A percentile compares a stretch with the other conserved stretches of the same genome.
These are phyloP conservation scores for Porites evermanni DNA, from an alignment of 92 coral and sea anemone genomes.

Conservation along the genomic window DNA sequence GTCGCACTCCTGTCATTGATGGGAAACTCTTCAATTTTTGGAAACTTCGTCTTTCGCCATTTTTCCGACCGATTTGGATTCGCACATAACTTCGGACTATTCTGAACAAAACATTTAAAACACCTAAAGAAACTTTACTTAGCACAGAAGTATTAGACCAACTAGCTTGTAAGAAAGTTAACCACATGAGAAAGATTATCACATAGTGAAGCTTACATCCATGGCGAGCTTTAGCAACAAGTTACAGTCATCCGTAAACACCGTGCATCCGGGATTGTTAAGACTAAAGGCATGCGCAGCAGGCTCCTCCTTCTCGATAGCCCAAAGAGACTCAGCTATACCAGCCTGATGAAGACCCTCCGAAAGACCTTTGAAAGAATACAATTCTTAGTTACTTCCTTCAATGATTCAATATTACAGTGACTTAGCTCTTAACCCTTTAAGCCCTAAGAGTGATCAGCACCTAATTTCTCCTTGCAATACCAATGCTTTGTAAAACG, in stretches of 20 bases:
- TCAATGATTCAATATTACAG: not conserved
- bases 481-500: no score
- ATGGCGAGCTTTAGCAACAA: conserved; percentile 88
- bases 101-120: no score
- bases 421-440: not conserved
- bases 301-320: conserved; percentile 93
- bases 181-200: not conserved
- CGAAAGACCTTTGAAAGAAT: conserved; percentile 74
- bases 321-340: conserved; percentile 95
- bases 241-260: conserved; percentile 96
- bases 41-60: no score
- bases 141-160: not conserved
- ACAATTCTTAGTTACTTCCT: not conserved
- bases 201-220: conserved; percentile 72
- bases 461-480: no score
- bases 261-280: conserved; percentile 89
- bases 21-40: no score
- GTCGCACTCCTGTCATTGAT: no score
- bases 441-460: no score
- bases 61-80: no score
- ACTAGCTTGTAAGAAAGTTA: not conserved
- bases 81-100: no score
- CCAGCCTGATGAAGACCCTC: conserved; percentile 98
- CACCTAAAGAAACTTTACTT: not conserved
- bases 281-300: conserved; percentile 92